These are phyloP conservation scores for Hirtodrosophila cameraria DNA, from an alignment of 2,888 invertebrate genomes.

Conservation along the genomic window DNA sequence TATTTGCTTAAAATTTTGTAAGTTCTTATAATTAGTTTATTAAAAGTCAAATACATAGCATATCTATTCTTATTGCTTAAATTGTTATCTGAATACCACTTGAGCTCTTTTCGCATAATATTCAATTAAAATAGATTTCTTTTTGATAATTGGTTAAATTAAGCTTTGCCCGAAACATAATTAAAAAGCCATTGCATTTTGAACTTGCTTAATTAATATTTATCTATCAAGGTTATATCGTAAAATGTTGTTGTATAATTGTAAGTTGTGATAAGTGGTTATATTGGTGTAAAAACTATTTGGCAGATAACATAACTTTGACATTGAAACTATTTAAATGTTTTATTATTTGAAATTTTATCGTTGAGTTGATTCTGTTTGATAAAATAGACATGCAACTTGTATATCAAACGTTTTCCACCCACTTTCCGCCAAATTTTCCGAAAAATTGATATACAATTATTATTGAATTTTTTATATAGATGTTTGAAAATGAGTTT, in stretches of 20 bases:
- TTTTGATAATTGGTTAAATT: conserved; percentile 22
- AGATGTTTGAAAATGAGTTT: no score
- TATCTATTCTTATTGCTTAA: conserved; percentile 26
- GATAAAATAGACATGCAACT: no score
- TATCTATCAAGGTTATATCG: conserved; percentile 22
- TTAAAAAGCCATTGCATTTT: no score
- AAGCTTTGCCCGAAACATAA: conserved; percentile 1
- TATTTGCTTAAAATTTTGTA: conserved; percentile 9
- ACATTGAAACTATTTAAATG: background rate
- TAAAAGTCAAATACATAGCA: conserved; percentile 1
- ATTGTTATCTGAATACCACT: conserved; percentile 20
- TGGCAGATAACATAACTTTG: conserved; percentile 9
- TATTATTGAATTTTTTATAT: no score
- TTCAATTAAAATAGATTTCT: conserved; percentile 19
- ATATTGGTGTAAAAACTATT: background rate
- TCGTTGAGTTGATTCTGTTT: no score
- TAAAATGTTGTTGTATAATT: background rate
- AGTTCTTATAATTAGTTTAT: conserved; percentile 21
- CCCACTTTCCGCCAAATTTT: no score
- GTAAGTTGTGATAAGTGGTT: conserved; percentile 27
- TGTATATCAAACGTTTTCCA: no score
- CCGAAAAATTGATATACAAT: no score
- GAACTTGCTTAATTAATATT: background rate
- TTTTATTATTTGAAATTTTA: no score
- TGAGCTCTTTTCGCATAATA: conserved; percentile 12